Conservation (phyloP, 2,888 invertebrate genomes). For the Macrosoma leucophasiata region DNA sequence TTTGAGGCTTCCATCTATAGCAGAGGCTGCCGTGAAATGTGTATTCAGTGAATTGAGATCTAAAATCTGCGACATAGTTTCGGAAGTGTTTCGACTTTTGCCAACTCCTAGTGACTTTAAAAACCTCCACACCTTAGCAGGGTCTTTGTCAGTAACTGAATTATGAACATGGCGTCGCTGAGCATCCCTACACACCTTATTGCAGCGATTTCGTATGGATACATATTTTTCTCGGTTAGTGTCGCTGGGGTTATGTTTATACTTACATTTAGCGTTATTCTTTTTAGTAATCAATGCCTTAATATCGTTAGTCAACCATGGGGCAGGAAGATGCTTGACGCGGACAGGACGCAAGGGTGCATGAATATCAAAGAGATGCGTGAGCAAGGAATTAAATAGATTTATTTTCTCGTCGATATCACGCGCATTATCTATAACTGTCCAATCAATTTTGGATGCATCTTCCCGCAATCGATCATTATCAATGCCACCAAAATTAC, state of each 20-base stretch:
- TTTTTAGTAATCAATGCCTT: conserved; percentile 6
- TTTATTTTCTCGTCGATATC: conserved; percentile 8
- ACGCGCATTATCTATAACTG: neutral
- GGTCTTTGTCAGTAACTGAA: neutral
- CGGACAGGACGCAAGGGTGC: conserved; percentile 9
- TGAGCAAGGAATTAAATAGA: conserved; percentile 2
- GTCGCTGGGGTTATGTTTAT: conserved; percentile 3
- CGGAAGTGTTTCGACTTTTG: too few species aligned
- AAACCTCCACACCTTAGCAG: conserved; percentile 3
- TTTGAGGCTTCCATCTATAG: too few species aligned
- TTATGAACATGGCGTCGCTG: conserved; percentile 12
- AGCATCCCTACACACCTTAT: conserved; percentile 4
- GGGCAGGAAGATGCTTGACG: conserved; percentile 14
- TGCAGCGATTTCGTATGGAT: conserved; percentile 5
- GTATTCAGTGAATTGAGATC: too few species aligned
- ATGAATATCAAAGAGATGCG: conserved; percentile 8
- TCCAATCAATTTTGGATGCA: conserved; percentile 6
- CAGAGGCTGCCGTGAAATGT: too few species aligned
- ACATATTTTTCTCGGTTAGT: neutral
- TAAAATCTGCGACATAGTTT: too few species aligned
- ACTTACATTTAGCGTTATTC: conserved; percentile 6
- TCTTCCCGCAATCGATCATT: conserved; percentile 1
- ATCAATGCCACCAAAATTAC: too few species aligned
- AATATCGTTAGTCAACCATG: conserved; percentile 13
- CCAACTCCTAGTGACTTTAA: conserved; percentile 9